Evolutionary conservation across 1,140 invertebrate genomes (phyloP), one percentile per base, ranked within the genome.

Genomic region (Nilaparvata lugens): DNA sequence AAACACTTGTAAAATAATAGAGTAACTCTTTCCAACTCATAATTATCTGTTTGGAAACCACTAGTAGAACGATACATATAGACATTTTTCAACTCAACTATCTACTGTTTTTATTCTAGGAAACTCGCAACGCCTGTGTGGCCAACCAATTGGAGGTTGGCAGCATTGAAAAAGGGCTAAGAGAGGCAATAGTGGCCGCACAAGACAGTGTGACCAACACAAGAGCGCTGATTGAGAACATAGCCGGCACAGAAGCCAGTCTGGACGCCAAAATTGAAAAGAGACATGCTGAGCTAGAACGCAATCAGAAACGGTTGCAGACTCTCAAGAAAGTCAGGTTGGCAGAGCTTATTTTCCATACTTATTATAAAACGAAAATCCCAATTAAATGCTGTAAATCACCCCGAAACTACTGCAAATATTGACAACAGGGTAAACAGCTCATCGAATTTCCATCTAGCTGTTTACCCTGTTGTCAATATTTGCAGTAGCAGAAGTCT

Each of bases 231-330:
- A 88, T 95, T 56, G 86, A 89, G 65, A 93, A 87, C 74, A 86
- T 95, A 13, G 85, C 88, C 51, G 85, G 86, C 28, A 90, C 88
- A 69, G 87, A 96, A 78, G 81, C 86, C 59, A 93, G 85, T 66
- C 74, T 98, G 0, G 92, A 95, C 65, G 80, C 83, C 1, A 96
- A 97, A 78, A 91, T 98, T 62, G 93, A 97, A 70, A 87, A 95
- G 51, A 86, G 92, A 65, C 83, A 84, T 66, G 82, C 83, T 4
- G 97, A 98, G 72, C 78, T 97, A 52, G 92, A 97, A 63, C 78
- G 96, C 62, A 94, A 93, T 70, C 87, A 94, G 70, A 98, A 98
- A 73, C 76, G 97, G 56, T 75, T 98, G 40, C 84, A 91, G 69
- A 92, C 95, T 0, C 78, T 99, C 66, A 91, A 93, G 73, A 95